Conservation (phyloP, 1,140 invertebrate species). For the Pteromalus puparum region DNA sequence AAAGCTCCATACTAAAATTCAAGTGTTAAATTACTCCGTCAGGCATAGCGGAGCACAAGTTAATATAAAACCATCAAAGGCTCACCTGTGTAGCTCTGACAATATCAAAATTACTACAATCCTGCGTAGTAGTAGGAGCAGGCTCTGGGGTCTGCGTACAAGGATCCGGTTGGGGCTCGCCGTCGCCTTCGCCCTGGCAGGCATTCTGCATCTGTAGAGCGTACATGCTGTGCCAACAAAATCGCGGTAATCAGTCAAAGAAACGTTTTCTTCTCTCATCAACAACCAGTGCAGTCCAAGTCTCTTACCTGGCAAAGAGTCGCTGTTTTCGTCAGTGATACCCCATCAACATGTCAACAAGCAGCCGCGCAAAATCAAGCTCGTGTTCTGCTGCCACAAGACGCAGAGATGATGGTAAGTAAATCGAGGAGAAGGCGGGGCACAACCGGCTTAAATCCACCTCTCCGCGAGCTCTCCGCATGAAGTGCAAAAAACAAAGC, state of each 20-base stretch:
- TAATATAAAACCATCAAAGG: constrained; percentile 22
- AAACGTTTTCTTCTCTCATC: neutral
- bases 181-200: constrained; percentile 69
- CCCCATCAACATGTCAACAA: constrained; percentile 23
- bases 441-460: neutral
- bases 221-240: constrained; percentile 63
- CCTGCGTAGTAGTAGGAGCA: constrained; percentile 73
- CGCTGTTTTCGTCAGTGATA: neutral
- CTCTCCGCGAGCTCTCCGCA: neutral
- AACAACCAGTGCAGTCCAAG: neutral
- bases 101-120: constrained; percentile 92
- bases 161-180: constrained; percentile 69
- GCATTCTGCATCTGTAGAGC: constrained; percentile 71
- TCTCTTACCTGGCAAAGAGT: constrained; percentile 30
- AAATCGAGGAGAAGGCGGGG: neutral
- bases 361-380: neutral
- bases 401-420: no score
- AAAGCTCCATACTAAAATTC: constrained; percentile 88
- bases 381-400: neutral
- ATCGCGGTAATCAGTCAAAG: neutral
- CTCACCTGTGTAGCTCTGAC: constrained; percentile 92
- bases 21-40: constrained; percentile 35
- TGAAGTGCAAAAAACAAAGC: neutral
- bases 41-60: constrained; percentile 3
- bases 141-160: constrained; percentile 60